These are phyloP conservation scores for Hippasteria phrygiana DNA, from an alignment of 53 echinoderm and acorn worm species.

Conservation along the genomic window DNA sequence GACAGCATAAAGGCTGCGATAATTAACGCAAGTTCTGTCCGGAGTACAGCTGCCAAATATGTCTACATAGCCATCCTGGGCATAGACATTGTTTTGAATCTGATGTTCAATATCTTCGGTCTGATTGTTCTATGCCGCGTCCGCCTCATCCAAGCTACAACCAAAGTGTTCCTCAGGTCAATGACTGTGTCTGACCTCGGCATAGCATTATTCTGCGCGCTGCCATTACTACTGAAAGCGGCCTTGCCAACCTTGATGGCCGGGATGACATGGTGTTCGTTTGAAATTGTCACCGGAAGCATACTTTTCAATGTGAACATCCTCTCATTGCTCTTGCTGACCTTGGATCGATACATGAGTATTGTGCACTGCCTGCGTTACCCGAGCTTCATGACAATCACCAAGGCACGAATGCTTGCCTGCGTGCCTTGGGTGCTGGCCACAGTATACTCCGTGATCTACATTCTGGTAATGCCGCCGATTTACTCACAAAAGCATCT, in stretches of 20 bases:
- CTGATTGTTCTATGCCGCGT: slow-evolving; percentile 23
- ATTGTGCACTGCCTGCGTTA: slow-evolving; percentile 51
- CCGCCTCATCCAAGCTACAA: slow-evolving; percentile 35
- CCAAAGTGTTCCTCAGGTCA: slow-evolving; percentile 61
- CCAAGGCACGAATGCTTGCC: slow-evolving; percentile 12
- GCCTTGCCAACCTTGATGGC: not conserved
- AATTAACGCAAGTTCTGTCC: not conserved
- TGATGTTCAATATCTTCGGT: slow-evolving; percentile 17
- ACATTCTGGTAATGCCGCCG: not conserved
- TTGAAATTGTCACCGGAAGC: slow-evolving; percentile 1
- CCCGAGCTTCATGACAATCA: slow-evolving; percentile 34
- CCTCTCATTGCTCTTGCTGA: slow-evolving; percentile 36
- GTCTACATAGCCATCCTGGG: slow-evolving; percentile 29
- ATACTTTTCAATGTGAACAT: slow-evolving; percentile 25
- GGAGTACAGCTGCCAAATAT: not conserved
- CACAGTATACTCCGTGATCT: not conserved
- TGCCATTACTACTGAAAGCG: slow-evolving; percentile 24
- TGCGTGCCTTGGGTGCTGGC: slow-evolving; percentile 9
- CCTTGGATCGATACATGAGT: slow-evolving; percentile 29
- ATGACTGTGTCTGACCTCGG: slow-evolving; percentile 56
- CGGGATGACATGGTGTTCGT: not conserved
- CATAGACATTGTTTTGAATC: slow-evolving; percentile 1
- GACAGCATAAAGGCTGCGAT: not conserved
- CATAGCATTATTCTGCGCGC: slow-evolving; percentile 51
- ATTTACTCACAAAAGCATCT: not conserved